Evolutionary conservation across 2,113 vertebrate genomes (phyloP), one percentile per base, ranked within the genome.

Genomic region (Scomber scombrus): DNA sequence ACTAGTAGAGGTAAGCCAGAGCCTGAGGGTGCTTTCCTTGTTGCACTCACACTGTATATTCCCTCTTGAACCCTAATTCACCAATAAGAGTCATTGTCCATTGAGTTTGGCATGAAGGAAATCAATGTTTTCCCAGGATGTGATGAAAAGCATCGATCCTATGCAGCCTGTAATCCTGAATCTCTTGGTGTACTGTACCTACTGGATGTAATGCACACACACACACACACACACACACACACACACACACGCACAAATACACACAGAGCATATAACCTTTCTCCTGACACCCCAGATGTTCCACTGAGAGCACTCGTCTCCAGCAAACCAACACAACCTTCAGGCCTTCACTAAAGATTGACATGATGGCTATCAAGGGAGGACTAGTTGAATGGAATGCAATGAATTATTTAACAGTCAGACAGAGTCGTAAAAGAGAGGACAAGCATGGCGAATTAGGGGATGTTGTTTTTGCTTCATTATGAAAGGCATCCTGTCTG

Each of bases 341-440:
- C 62, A 63, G 68, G 61, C 55, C 26, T 78, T 79, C 45, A 47
- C 75, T 80, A 72, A 76, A 75, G 84, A 86, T 86, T 88, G 85
- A 84, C 89, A 81, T 82, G 81, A 88, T 87, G 61, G 62, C 73
- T 78, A 57, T 73, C 85, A 71, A 19, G 81, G 85, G 86, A 90
- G 40, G 60, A 81, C 50, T 31, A 50, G 47, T 54, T 75, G 73
- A 90, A 88, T 78, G 56, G 52, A 64, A 50, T 7, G 31, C 43
- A 23, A 91, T 93, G 71, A 91, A 93, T 93, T 80, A 90, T 89
- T 86, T 4, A 89, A 46, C 58, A 82, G 54, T 69, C 70, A 54
- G 49, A 75, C 16, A 3, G 45, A 34, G 64, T 63, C 58, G 73
- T 73, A 67, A 51, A 26, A 63, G 31, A 54, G 46, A 78, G 56